Evolutionary conservation across 2,113 vertebrate species (phyloP), one percentile per base, ranked within the genome.

Genomic region (Mormyrus lacerda): DNA sequence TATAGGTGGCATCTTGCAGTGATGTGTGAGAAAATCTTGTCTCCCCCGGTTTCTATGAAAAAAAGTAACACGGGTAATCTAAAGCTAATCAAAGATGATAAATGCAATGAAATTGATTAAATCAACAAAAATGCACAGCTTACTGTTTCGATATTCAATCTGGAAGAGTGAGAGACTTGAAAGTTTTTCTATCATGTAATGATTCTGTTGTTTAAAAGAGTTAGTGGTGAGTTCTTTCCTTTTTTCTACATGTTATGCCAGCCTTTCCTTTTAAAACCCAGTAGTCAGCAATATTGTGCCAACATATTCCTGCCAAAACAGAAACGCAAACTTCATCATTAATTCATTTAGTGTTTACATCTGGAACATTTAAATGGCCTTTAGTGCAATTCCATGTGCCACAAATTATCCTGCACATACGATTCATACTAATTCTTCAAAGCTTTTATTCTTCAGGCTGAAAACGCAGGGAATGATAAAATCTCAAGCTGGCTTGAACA

Each of bases 401-500:
- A 69, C 53, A 88, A 87, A 91, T 65, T 31, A 79, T 92, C 88
- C 88, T 55, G 88, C 24, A 47, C 27, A 48, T 90, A 48, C 31
- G 39, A 90, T 92, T 89, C 83, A 85, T 19, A 85, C 83, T 44
- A 24, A 79, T 87, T 90, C 88, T 90, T 27, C 90, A 87, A 90
- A 51, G 50, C 27, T 73, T 90, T 89, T 90, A 73, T 86, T 89
- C 35, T 91, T 44, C 24, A 44, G 31, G 88, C 83, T 91, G 91
- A 91, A 91, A 91, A 89, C 84, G 89, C 76, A 73, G 50, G 11
- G 19, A 19, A 69, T 84, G 90, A 91, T 90, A 91, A 89, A 17
- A 91, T 92, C 87, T 73, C 27, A 88, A 35, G 76, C 15, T 21
- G 73, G 39, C 90, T 88, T 50, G 9, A n/a, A 44, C 82, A 89